Conservation (phyloP, 1,140 invertebrate genomes). For the Papilio machaon region DNA sequence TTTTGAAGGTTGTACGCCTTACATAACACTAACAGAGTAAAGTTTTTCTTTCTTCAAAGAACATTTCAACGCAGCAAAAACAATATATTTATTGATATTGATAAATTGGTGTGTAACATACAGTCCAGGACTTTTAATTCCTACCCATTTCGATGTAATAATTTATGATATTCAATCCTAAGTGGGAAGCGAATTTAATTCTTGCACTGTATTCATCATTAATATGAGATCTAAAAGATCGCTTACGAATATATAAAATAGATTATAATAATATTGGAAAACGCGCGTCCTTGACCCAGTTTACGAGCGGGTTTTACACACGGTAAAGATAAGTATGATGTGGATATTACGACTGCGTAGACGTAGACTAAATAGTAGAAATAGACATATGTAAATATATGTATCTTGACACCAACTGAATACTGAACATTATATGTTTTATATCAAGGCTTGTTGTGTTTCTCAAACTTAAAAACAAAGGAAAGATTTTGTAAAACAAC, state of each 20-base stretch:
- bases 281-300: slow-evolving; percentile 2
- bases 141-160: background rate
- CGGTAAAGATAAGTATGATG: background rate
- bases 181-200: background rate
- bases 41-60: background rate
- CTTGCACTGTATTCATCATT: background rate
- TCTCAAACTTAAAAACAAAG: too few relatives aligned
- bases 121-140: background rate
- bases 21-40: background rate
- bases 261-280: background rate
- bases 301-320: background rate
- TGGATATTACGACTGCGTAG: background rate
- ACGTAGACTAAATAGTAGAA: background rate
- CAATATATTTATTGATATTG: background rate
- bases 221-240: background rate
- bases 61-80: background rate
- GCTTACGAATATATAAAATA: background rate
- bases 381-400: too few relatives aligned
- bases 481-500: too few relatives aligned
- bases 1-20: background rate
- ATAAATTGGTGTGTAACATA: background rate
- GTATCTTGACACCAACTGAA: too few relatives aligned
- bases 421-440: too few relatives aligned
- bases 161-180: background rate
- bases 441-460: too few relatives aligned